Evolutionary conservation across 2,888 invertebrate genomes (phyloP), one percentile per base, ranked within the genome.

Genomic region (Amiota communis): DNA sequence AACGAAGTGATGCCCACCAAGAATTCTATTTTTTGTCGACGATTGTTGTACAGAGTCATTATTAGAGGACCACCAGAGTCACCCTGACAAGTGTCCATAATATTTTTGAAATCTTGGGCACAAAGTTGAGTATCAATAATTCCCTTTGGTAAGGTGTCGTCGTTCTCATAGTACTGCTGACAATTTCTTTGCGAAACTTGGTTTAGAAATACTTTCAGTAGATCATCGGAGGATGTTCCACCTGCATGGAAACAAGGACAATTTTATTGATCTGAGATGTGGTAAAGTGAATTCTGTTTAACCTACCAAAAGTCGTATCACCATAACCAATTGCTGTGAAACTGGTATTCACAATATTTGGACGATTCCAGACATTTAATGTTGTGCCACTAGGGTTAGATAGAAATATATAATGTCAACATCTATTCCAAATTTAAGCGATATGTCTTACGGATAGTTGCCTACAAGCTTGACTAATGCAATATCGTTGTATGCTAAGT

Each of bases 251-350:
- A 36, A 36, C 36, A 36, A 36, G 36, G 6, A 36, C 2, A 36
- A 36, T 36, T 2, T 36, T 36, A 6, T 36, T 36, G 3, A 36
- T 36, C 36, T 36, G 36, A 6, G 1, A 6, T 23, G 36, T 36
- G 3, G 36, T n/a, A n/a, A n/a, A n/a, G n/a, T n/a, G n/a, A n/a
- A 36, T 36, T 6, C 36, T 4, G 36, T 36, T 36, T 36, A 36
- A 36, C 36, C 36, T 72, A 72, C 72, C 72, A 61, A 72, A 72
- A 2, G 64, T 23, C 15, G 72, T 72, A 20, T 68, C 61, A 11
- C 72, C 72, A 69, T 72, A 72, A 20, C 72, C 72, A 61, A 65
- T 69, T 1, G 72, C 67, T 1, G 63, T 36, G 63, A 56, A 68
- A 48, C 69, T 63, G 6, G 51, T 68, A 48, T 68, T 68, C 4